Conservation (phyloP, 2,113 vertebrate genomes). For the Barbus barbus region DNA sequence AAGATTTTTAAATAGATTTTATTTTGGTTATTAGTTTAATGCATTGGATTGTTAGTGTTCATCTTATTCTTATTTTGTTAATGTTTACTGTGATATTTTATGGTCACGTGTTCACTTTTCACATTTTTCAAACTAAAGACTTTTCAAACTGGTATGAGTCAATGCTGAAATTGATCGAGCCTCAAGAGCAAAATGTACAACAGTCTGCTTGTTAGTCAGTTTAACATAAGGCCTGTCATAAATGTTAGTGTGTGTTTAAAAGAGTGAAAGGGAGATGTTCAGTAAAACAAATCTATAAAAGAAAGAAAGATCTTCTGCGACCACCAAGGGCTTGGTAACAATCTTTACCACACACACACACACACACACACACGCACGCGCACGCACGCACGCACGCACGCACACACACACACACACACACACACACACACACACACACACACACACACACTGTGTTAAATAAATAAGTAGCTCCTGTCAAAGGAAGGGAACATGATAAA, state of each 20-base stretch:
- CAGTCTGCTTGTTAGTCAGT: conserved; percentile 1
- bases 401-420: neutral
- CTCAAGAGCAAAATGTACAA: neutral
- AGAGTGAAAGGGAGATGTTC: neutral
- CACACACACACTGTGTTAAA: conserved; percentile 5
- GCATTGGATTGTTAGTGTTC: neutral
- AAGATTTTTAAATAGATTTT: too few species aligned
- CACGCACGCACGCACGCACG: too few species aligned
- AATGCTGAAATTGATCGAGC: neutral
- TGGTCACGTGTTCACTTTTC: neutral
- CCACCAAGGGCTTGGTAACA: neutral
- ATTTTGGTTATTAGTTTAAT: neutral
- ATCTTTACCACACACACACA: neutral
- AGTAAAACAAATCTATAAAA: neutral
- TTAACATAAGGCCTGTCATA: neutral
- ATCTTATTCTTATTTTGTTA: neutral
- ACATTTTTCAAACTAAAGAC: neutral
- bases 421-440: neutral
- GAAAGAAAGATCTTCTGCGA: neutral
- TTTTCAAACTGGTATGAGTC: neutral
- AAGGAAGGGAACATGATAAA: conserved; percentile 3
- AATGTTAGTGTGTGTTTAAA: neutral
- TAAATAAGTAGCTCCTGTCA: conserved; percentile 22
- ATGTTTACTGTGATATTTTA: neutral
- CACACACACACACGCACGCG: too few species aligned